These are phyloP conservation scores for Brachyptera risi DNA, from an alignment of 2,888 invertebrate genomes.

Conservation along the genomic window DNA sequence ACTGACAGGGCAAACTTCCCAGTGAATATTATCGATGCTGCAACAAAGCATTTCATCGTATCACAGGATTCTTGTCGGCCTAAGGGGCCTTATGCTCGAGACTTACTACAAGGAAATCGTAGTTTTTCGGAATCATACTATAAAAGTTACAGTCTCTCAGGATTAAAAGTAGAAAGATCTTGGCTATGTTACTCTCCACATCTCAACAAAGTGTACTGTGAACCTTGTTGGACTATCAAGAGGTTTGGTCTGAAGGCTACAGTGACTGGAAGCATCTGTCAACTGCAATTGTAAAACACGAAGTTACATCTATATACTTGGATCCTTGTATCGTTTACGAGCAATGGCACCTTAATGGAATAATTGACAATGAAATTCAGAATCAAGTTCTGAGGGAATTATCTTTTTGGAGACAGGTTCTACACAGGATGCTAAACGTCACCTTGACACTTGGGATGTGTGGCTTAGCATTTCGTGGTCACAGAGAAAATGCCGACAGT, in stretches of 20 bases:
- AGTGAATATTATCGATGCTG: too few species aligned
- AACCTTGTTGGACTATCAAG: background rate
- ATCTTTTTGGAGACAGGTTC: background rate
- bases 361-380: background rate
- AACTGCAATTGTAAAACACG: background rate
- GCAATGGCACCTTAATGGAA: background rate
- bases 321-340: background rate
- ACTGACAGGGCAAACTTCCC: too few species aligned
- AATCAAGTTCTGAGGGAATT: background rate
- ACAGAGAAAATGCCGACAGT: background rate
- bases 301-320: background rate
- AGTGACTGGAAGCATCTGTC: background rate
- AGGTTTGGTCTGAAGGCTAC: background rate
- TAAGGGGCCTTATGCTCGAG: too few species aligned
- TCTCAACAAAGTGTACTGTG: background rate
- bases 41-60: too few species aligned
- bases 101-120: too few species aligned
- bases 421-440: background rate
- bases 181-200: background rate
- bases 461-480: constrained; percentile 31
- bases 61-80: too few species aligned
- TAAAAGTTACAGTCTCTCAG: too few species aligned
- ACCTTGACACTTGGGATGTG: background rate
- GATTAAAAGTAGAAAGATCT: background rate
- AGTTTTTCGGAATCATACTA: too few species aligned